Base-by-base conservation (phyloP, 2,797 vertebrate genomes). In the Cercopithecus neglectus region DNA sequence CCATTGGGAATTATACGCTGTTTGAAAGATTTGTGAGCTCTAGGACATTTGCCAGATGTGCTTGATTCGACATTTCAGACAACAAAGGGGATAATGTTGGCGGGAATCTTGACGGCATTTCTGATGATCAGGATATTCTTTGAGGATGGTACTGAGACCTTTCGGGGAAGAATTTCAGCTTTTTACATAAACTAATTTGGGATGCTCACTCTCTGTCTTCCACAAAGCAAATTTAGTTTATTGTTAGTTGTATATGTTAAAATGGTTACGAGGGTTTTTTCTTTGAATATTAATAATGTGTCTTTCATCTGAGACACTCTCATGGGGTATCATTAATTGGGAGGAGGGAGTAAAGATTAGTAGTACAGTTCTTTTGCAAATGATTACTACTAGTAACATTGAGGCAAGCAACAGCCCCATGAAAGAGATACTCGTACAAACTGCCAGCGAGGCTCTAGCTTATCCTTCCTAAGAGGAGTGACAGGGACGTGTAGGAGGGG, bases 61-160 rank as follows among this genome's bases (percentile, higher is more conserved):
- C 99, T 98, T 99, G 99, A 99, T 99, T 99, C 98, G 97, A 98
- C 98, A 98, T 98, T 98, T 98, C 98, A 98, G 98, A 98, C 98
- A 99, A 99, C 99, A 99, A 99, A 99, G 98, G 98, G 98, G 98
- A 98, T 99, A 99, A 99, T 99, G 98, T 99, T 99, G 98, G 98
- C 99, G 98, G 99, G 99, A 99, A 99, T 99, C 98, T 99, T 98
- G 97, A 98, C 98, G 98, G 98, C 98, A 98, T 99, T 99, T 98
- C 98, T 99, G 98, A 98, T 99, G 99, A 99, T 99, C 99, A 99
- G 99, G 98, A 98, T 98, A 99, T 99, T 99, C 99, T 99, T 98
- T 98, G 98, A 98, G 98, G 98, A 98, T 98, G 98, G 98, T 98
- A 98, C 98, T 98, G 98, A 99, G 99, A 99, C 99, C 99, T 99